Conservation (phyloP, 92 coral and sea anemone genomes). For the Phenganax subtilis region DNA sequence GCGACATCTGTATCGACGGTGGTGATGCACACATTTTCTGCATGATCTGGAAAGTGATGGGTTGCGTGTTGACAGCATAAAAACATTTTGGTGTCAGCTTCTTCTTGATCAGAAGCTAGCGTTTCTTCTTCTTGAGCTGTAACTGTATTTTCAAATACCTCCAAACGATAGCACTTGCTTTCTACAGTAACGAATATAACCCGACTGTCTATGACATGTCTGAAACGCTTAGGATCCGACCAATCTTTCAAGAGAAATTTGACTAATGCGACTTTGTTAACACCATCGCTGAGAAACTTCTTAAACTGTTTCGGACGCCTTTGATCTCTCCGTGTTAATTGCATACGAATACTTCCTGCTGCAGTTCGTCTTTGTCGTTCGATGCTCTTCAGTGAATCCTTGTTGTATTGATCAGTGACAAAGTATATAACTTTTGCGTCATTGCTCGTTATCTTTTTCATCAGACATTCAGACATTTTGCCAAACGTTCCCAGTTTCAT, state of each 20-base stretch:
- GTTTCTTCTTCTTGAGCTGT: not conserved
- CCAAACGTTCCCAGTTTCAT: not conserved
- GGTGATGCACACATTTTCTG: conserved; percentile 11
- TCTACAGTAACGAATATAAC: not conserved
- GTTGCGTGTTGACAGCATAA: not conserved
- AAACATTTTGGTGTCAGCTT: no score
- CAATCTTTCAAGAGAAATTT: not conserved
- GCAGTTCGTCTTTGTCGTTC: not conserved
- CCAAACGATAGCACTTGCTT: not conserved
- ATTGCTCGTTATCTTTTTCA: not conserved
- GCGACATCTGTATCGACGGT: conserved; percentile 6
- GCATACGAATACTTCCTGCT: not conserved
- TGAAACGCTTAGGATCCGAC: not conserved
- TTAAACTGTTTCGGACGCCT: conserved; percentile 1
- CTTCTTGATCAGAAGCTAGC: not conserved
- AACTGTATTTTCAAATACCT: not conserved
- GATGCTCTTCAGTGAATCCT: conserved; percentile 1
- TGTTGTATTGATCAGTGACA: conserved; percentile 11
- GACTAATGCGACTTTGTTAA: not conserved
- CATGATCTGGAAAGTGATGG: not conserved
- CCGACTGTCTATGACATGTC: not conserved
- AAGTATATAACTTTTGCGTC: not conserved
- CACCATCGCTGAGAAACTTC: not conserved
- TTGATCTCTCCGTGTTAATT: conserved; percentile 10
- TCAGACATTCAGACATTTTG: conserved; percentile 12